These are phyloP conservation scores for Brachionus manjavacas DNA, from an alignment of 1,140 invertebrate genomes.

Conservation along the genomic window DNA sequence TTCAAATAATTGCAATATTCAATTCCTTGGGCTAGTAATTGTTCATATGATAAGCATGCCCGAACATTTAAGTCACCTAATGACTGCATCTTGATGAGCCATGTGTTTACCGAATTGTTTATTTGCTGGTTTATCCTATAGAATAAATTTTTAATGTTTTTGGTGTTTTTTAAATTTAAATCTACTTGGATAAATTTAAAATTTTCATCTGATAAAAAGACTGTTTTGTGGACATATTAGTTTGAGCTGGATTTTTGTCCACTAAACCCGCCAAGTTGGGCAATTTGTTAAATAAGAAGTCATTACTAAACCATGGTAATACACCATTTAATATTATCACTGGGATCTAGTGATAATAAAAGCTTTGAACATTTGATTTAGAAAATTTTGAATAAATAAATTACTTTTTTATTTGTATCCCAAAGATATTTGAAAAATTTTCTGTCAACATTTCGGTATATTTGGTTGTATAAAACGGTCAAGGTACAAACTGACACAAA, in stretches of 20 bases:
- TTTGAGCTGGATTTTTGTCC: slow-evolving; percentile 60
- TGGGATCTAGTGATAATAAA: slow-evolving; percentile 59
- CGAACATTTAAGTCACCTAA: not conserved
- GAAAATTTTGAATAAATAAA: not conserved
- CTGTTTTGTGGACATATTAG: slow-evolving; percentile 60
- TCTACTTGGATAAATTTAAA: slow-evolving; percentile 61
- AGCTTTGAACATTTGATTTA: not conserved
- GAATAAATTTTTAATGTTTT: not conserved
- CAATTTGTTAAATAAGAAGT: slow-evolving; percentile 66
- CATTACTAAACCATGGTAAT: slow-evolving; percentile 72
- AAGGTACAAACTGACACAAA: slow-evolving; percentile 70
- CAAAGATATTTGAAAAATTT: slow-evolving; percentile 69
- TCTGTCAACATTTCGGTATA: slow-evolving; percentile 73
- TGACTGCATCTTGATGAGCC: slow-evolving; percentile 14
- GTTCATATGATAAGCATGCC: not conserved
- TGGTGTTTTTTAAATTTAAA: not conserved
- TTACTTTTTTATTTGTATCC: slow-evolving; percentile 71
- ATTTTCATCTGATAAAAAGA: slow-evolving; percentile 62
- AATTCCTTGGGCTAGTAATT: slow-evolving; percentile 57
- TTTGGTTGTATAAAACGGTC: slow-evolving; percentile 67
- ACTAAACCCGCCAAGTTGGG: slow-evolving; percentile 61
- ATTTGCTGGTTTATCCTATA: not conserved
- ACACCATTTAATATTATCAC: slow-evolving; percentile 70
- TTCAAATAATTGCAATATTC: slow-evolving; percentile 59
- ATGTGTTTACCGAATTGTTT: not conserved